phyloP scores from a whole-genome alignment of 1,140 invertebrate genomes.

The Phortica variegata region DNA sequence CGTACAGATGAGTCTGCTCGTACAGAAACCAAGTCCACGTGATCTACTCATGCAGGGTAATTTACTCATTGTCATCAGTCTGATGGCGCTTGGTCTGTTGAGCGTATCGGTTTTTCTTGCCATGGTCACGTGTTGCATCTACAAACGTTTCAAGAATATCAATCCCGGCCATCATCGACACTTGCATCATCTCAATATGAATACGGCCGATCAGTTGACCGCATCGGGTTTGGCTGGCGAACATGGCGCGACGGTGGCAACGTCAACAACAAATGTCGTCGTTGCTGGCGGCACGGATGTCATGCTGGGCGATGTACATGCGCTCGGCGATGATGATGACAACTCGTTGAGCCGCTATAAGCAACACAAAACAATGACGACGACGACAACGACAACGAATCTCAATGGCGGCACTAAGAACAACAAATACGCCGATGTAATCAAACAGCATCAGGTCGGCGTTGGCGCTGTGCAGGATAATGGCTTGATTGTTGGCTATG shows the following conservation, averaged over 20 bases:
- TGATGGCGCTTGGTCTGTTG: conserved; percentile 34
- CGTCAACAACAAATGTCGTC: conserved; percentile 1
- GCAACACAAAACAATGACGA: conserved; percentile 13
- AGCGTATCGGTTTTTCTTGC: conserved; percentile 32
- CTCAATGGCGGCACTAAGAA: conserved; percentile 1
- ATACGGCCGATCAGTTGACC: conserved; percentile 7
- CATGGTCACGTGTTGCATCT: conserved; percentile 34
- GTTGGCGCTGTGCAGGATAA: conserved; percentile 6
- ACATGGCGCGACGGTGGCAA: conserved; percentile 1
- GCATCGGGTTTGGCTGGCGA: conserved; percentile 6
- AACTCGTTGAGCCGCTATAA: conserved; percentile 17
- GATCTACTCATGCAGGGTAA: conserved; percentile 20
- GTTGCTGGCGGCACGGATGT: conserved; percentile 17
- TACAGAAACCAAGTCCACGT: conserved; percentile 17
- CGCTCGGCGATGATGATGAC: conserved; percentile 4
- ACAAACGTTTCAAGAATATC: conserved; percentile 30
- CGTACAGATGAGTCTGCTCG: conserved; percentile 58
- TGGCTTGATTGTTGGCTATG: not conserved
- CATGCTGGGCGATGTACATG: conserved; percentile 13
- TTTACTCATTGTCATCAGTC: conserved; percentile 27
- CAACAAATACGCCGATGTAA: conserved; percentile 14
- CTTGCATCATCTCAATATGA: conserved; percentile 19
- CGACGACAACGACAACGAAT: conserved; percentile 6
- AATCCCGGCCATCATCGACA: conserved; percentile 16
- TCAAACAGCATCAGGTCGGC: conserved; percentile 8